These are phyloP conservation scores for Orius laevigatus DNA, from an alignment of 1,140 invertebrate species.

Conservation along the genomic window DNA sequence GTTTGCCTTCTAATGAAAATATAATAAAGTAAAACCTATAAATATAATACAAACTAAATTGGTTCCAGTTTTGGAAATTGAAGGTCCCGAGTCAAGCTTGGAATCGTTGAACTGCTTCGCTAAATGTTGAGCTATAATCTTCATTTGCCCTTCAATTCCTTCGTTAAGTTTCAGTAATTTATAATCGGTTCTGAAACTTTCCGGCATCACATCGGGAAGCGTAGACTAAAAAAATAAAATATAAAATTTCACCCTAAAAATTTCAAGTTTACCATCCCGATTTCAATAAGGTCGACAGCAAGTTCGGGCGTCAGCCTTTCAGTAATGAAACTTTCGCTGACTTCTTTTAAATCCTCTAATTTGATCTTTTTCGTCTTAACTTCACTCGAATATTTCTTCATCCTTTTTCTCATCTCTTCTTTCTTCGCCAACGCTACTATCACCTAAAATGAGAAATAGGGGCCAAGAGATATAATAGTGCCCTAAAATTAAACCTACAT, in stretches of 20 bases:
- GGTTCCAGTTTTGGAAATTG: too few relatives aligned
- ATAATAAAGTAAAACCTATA: not conserved
- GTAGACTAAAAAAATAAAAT: conserved; percentile 33
- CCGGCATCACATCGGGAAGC: conserved; percentile 73
- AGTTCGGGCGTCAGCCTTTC: conserved; percentile 46
- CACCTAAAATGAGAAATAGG: too few relatives aligned
- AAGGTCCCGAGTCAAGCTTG: conserved; percentile 52
- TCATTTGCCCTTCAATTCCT: conserved; percentile 58
- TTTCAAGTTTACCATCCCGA: conserved; percentile 38
- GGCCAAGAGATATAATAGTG: too few relatives aligned
- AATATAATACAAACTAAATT: not conserved
- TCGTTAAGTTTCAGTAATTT: conserved; percentile 81
- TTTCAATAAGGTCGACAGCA: conserved; percentile 51
- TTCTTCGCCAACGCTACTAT: conserved; percentile 33
- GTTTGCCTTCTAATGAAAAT: not conserved
- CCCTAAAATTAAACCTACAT: too few relatives aligned
- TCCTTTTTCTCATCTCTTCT: conserved; percentile 27
- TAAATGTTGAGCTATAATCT: conserved; percentile 57
- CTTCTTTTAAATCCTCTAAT: conserved; percentile 29
- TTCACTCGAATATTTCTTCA: conserved; percentile 28
- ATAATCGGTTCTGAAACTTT: conserved; percentile 71
- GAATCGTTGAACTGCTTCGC: conserved; percentile 60
- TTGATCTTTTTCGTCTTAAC: conserved; percentile 28
- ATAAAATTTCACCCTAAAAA: not conserved
- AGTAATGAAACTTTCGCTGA: conserved; percentile 39